phyloP scores from a whole-genome alignment of 2,113 vertebrate species.

The Osmerus mordax region DNA sequence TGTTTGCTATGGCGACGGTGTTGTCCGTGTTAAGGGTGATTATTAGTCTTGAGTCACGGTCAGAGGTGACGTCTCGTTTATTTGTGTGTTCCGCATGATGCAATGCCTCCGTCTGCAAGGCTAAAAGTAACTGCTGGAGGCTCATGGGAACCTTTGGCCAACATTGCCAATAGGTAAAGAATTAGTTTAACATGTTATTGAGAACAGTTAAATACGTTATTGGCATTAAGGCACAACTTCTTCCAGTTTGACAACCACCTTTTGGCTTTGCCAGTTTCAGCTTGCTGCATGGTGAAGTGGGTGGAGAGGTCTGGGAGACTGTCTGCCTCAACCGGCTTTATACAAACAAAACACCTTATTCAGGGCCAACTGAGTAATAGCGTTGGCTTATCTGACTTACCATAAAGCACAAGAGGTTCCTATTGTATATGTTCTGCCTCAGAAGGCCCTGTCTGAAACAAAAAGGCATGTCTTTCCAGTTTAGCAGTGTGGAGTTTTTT shows the following conservation, averaged over 20 bases:
- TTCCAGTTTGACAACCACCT: neutral
- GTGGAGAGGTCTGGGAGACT: neutral
- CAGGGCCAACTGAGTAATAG: neutral
- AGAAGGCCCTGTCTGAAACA: no score
- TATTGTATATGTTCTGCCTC: neutral
- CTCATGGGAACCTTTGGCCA: neutral
- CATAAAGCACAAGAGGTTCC: neutral
- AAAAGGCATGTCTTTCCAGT: no score
- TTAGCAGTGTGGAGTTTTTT: no score
- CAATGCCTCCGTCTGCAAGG: neutral
- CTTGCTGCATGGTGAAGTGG: neutral
- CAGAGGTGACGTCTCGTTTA: neutral
- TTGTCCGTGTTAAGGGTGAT: neutral
- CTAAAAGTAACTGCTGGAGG: neutral
- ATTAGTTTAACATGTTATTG: no score
- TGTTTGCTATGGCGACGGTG: slow-evolving; percentile 36
- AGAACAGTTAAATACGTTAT: no score
- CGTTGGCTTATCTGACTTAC: neutral
- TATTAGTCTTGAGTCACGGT: no score
- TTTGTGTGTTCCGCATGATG: neutral
- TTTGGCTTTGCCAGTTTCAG: neutral
- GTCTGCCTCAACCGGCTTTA: neutral
- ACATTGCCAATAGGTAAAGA: neutral
- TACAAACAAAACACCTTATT: neutral
- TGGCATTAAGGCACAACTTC: neutral